These are phyloP conservation scores for Neotoxoptera formosana DNA, from an alignment of 1,140 invertebrate genomes.

Conservation along the genomic window DNA sequence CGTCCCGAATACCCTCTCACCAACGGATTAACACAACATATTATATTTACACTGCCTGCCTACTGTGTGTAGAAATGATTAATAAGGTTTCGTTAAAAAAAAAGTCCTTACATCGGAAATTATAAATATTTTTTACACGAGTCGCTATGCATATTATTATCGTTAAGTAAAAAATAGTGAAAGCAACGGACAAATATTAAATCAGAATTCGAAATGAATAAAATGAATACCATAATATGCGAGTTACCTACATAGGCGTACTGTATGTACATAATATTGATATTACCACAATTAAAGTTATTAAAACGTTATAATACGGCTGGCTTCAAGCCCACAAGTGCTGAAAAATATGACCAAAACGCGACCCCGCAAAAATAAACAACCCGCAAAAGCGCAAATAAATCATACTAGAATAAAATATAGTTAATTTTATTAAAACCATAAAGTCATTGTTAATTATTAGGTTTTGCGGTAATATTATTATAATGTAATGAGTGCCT, in stretches of 20 bases:
- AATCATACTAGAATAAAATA: not conserved
- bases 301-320: not conserved
- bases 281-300: not conserved
- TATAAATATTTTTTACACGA: not conserved
- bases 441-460: not conserved
- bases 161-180: not conserved
- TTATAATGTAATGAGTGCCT: not conserved
- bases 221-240: not conserved
- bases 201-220: not conserved
- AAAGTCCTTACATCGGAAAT: not conserved
- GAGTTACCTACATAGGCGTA: not conserved
- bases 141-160: not conserved
- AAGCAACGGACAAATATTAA: not conserved
- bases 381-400: not conserved
- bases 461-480: not conserved
- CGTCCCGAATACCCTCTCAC: not conserved
- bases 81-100: not conserved
- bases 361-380: not conserved
- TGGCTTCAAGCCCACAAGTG: not conserved
- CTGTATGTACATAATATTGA: too few relatives aligned
- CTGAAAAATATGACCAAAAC: not conserved
- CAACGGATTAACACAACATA: slow-evolving; percentile 3
- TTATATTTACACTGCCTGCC: not conserved
- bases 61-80: not conserved
- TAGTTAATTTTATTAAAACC: not conserved